Percentiles rank a stretch among this genome's conserved stretches.
phyloP scores from a whole-genome alignment of 2,797 vertebrate genomes.

The Lithobates pipiens region DNA sequence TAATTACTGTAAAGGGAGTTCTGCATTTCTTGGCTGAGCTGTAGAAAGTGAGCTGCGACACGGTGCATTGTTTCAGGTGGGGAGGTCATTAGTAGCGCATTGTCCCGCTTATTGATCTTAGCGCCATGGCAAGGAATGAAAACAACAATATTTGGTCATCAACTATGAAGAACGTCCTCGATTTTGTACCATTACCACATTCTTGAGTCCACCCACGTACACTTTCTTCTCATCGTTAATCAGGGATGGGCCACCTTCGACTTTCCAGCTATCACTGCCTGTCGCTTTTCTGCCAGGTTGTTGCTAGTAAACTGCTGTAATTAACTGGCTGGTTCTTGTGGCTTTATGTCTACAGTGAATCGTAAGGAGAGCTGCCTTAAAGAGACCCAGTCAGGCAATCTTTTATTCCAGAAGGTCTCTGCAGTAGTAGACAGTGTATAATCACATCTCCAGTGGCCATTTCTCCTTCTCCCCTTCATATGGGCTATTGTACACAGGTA shows the following conservation, averaged over 20 bases:
- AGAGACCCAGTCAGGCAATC: too few species aligned
- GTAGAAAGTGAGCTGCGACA: slow-evolving; percentile 44
- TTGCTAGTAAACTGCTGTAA: not conserved
- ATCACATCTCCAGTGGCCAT: too few species aligned
- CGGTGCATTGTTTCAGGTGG: slow-evolving; percentile 1
- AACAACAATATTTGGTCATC: slow-evolving; percentile 32
- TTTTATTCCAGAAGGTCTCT: too few species aligned
- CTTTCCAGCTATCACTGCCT: not conserved
- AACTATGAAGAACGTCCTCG: not conserved
- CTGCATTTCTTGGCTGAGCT: not conserved
- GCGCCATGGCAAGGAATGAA: slow-evolving; percentile 31
- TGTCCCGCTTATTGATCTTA: slow-evolving; percentile 32
- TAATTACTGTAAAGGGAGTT: slow-evolving; percentile 69
- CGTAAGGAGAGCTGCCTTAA: too few species aligned
- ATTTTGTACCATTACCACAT: not conserved
- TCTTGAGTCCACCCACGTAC: slow-evolving; percentile 4
- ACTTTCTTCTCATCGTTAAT: slow-evolving; percentile 21
- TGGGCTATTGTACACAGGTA: too few species aligned
- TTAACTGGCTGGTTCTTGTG: not conserved
- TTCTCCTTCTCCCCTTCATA: too few species aligned
- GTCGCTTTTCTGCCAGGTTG: not conserved
- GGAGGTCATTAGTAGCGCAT: not conserved
- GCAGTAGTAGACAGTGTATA: too few species aligned
- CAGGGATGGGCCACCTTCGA: slow-evolving; percentile 19
- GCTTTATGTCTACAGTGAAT: not conserved